phyloP scores from a whole-genome alignment of 2,888 invertebrate species.

The Lordiphosa andalusiaca region DNA sequence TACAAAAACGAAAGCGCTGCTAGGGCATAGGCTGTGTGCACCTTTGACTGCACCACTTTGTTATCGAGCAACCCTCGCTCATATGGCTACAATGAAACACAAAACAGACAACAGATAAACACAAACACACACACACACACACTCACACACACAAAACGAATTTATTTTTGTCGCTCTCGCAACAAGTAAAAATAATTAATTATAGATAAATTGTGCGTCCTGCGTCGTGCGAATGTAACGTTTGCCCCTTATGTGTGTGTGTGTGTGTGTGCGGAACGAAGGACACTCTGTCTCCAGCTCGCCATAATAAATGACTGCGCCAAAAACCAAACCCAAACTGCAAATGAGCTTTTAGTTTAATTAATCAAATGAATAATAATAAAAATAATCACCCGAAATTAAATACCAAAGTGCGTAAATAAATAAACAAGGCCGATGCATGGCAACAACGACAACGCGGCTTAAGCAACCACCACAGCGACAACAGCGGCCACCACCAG shows the following conservation, averaged over 20 bases:
- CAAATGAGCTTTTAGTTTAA: conserved; percentile 74
- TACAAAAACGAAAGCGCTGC: too few species aligned
- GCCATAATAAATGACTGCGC: conserved; percentile 61
- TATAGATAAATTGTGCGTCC: conserved; percentile 62
- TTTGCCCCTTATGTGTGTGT: conserved; percentile 20
- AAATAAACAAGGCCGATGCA: conserved; percentile 45
- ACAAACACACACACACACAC: too few species aligned
- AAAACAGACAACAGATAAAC: conserved; percentile 2
- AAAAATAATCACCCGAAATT: conserved; percentile 22
- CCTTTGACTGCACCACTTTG: too few species aligned
- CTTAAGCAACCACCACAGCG: conserved; percentile 7
- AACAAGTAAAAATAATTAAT: conserved; percentile 61
- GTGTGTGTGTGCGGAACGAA: conserved; percentile 23
- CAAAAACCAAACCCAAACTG: conserved; percentile 17
- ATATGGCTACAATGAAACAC: not conserved
- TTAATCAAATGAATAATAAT: conserved; percentile 67
- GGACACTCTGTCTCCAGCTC: conserved; percentile 11
- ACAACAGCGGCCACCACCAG: conserved; percentile 5
- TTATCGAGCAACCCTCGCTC: too few species aligned
- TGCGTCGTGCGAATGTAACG: conserved; percentile 31
- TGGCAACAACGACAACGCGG: conserved; percentile 34
- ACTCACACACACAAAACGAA: conserved; percentile 24
- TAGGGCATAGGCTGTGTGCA: too few species aligned
- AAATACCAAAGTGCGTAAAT: conserved; percentile 32
- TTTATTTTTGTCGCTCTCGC: conserved; percentile 34